Conservation (phyloP, 1,140 invertebrate genomes). For the Parasteatoda tepidariorum region DNA sequence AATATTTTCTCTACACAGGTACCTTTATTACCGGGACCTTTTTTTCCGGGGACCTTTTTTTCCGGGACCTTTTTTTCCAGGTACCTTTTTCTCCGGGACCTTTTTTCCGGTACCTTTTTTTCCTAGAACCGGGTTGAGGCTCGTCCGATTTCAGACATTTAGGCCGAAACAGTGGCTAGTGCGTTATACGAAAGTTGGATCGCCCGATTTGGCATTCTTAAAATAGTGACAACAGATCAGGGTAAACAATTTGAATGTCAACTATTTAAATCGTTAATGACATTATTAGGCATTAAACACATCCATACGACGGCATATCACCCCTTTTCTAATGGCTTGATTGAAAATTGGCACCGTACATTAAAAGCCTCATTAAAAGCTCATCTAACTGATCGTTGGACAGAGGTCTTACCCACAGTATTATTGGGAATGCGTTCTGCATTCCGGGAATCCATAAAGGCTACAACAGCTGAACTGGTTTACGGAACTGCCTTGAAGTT, state of each 20-base stretch:
- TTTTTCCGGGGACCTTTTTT: too few relatives aligned
- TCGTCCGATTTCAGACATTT: background rate
- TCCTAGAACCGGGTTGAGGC: conserved; percentile 16
- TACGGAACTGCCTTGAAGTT: background rate
- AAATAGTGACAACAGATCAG: background rate
- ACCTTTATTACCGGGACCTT: too few relatives aligned
- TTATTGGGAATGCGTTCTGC: background rate
- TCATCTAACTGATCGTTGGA: conserved; percentile 8
- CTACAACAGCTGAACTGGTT: conserved; percentile 12
- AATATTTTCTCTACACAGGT: too few relatives aligned
- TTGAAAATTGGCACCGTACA: conserved; percentile 21
- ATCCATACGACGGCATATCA: conserved; percentile 20
- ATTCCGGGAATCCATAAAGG: background rate
- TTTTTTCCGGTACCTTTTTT: too few relatives aligned
- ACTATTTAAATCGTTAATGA: background rate
- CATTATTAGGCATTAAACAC: conserved; percentile 10
- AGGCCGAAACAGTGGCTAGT: background rate
- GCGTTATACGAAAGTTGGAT: conserved; percentile 6
- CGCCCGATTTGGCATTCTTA: conserved; percentile 8
- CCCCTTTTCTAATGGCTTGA: conserved; percentile 2
- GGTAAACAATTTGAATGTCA: conserved; percentile 25
- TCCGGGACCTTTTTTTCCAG: too few relatives aligned
- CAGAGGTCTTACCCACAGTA: conserved; percentile 2
- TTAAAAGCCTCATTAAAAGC: conserved; percentile 3
- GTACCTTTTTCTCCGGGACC: too few relatives aligned